These are phyloP conservation scores for Pardosa pseudoannulata DNA, from an alignment of 2,888 invertebrate species.

Conservation along the genomic window DNA sequence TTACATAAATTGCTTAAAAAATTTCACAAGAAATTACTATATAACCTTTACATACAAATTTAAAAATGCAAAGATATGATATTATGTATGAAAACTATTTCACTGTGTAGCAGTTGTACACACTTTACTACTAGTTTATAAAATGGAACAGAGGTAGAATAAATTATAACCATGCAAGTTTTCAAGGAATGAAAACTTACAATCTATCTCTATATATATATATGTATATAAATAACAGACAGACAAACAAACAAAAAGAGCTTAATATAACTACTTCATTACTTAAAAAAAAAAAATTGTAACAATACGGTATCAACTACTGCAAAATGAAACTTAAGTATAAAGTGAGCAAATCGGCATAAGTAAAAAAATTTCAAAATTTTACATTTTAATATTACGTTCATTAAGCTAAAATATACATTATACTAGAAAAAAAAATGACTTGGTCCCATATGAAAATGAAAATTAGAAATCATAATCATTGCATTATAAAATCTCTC, in stretches of 20 bases:
- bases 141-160: neutral
- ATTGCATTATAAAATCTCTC: neutral
- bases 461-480: neutral
- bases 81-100: neutral
- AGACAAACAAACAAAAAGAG: neutral
- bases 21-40: neutral
- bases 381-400: neutral
- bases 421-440: neutral
- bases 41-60: neutral
- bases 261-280: neutral
- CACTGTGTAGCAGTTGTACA: neutral
- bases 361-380: neutral
- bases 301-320: too few relatives aligned
- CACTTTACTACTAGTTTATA: too few relatives aligned
- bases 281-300: too few relatives aligned
- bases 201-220: too few relatives aligned
- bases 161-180: neutral
- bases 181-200: neutral
- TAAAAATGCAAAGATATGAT: too few relatives aligned
- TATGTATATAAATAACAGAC: neutral
- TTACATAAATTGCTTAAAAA: neutral
- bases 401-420: neutral
- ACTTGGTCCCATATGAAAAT: conserved; percentile 1
- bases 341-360: neutral
- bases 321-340: too few relatives aligned